phyloP scores from a whole-genome alignment of 1,140 invertebrate genomes.

The Drepana arcuata region DNA sequence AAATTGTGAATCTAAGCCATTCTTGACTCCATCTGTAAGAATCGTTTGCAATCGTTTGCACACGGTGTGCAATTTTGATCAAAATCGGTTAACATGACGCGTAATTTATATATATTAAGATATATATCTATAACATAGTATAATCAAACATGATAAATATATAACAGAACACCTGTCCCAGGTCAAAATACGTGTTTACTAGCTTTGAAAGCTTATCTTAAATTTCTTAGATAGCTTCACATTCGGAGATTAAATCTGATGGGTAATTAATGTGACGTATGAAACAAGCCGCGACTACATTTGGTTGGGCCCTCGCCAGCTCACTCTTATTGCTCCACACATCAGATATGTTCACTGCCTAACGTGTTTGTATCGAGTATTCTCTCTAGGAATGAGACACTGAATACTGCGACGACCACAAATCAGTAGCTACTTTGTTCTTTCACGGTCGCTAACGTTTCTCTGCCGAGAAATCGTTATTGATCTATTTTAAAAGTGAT shows the following conservation, averaged over 20 bases:
- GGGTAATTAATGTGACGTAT: conserved; percentile 62
- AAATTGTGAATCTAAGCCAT: too few species aligned
- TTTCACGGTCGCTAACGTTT: conserved; percentile 44
- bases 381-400: conserved; percentile 47
- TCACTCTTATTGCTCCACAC: conserved; percentile 48
- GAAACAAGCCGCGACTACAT: conserved; percentile 50
- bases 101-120: too few species aligned
- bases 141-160: too few species aligned
- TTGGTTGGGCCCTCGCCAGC: conserved; percentile 56
- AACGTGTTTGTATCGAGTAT: conserved; percentile 31
- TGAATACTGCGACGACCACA: conserved; percentile 48
- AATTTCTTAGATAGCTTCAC: conserved; percentile 34
- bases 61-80: too few species aligned
- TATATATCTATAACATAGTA: conserved; percentile 3
- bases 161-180: conserved; percentile 44
- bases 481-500: conserved; percentile 55
- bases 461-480: conserved; percentile 39
- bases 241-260: conserved; percentile 49
- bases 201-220: conserved; percentile 43
- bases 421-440: conserved; percentile 64
- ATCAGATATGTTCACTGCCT: conserved; percentile 27
- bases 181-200: conserved; percentile 32
- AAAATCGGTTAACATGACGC: too few species aligned
- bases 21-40: too few species aligned
- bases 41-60: too few species aligned